Base-by-base conservation (phyloP, 2,113 vertebrate genomes). In the Cavia porcellus region DNA sequence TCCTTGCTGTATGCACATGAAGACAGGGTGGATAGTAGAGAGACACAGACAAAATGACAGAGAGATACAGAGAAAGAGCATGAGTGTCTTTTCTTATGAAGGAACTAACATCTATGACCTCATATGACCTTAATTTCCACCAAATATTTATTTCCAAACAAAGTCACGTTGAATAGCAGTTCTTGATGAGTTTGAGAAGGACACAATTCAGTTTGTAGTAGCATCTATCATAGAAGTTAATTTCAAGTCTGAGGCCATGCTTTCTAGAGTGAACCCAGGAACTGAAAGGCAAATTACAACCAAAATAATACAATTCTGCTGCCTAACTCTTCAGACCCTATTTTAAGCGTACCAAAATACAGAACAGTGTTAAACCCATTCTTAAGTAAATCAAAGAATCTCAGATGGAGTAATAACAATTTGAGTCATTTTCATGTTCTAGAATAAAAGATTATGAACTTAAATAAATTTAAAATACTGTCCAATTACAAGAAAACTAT, bases 321-420 rank as follows among this genome's bases (percentile, higher is more conserved):
- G 22, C 79, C 55, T 14, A 47, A 81, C 25, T 59, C 52, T 95
- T 74, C 72, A 45, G 50, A 57, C 8, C 2, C 5, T 61, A 22
- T 77, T 85, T 61, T 45, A 70, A 82, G 50, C 20, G 3, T 12
- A 72, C 28, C 62, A 90, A 95, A 96, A 86, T 42, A 9, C 24
- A 42, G 8, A 97, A 70, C 47, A 90, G 47, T 24, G n/a, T 45
- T 87, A 61, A 72, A 38, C 24, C 55, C 59, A 62, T 82, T 84
- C 59, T 92, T 94, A 92, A 94, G 42, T 79, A 85, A 94, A 86
- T 52, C 38, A 81, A 81, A 77, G 35, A 95, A 19, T 66, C 30
- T 68, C 24, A 70, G 28, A 38, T 15, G 55, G 32, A 47, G 20
- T 64, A 50, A 55, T 20, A 86, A 57, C 28, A 64, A 72, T 72